Evolutionary conservation across 2,888 invertebrate genomes (phyloP), one percentile per base, ranked within the genome.

Genomic region (Perizoma flavofasciatum): DNA sequence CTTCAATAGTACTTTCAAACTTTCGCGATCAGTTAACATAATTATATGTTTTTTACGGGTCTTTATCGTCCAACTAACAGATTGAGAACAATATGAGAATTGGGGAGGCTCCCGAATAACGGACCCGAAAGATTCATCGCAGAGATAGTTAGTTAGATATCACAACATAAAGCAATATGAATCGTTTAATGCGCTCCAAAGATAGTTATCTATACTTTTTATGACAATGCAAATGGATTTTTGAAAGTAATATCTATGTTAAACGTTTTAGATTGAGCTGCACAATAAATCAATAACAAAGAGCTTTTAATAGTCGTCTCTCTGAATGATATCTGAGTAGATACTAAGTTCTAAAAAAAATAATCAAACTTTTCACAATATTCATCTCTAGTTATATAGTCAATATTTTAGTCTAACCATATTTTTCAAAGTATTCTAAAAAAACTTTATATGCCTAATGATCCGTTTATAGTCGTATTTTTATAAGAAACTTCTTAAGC

Each of bases 171-270:
- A 82, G 82, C 81, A 79, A 78, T 81, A 81, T 81, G 86, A 86
- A 87, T 79, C 77, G 74, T 85, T 85, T 83, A 86, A 87, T 84
- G 81, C 78, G 76, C 74, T 80, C 79, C 74, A 71, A 69, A 68
- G 90, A 90, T 91, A 79, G 80, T 81, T 85, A 90, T 89, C 89
- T 79, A 66, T 65, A 69, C 78, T 82, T 86, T 88, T 91, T 89
- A 90, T 87, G 79, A 79, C 82, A 78, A 75, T 73, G 83, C 81
- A 85, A 90, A 89, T 89, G 85, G 85, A 76, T 81, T 85, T 86
- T 78, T 87, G 82, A 85, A 87, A 86, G 85, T 79, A 73, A 82
- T 86, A 84, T 84, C 83, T 79, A 74, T 79, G 81, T 85, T 83
- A 80, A 79, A 78, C 73, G 75, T 72, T 75, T 72, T 72, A 71